Conservation (phyloP, 2,888 invertebrate genomes). For the Troilus luridus region DNA sequence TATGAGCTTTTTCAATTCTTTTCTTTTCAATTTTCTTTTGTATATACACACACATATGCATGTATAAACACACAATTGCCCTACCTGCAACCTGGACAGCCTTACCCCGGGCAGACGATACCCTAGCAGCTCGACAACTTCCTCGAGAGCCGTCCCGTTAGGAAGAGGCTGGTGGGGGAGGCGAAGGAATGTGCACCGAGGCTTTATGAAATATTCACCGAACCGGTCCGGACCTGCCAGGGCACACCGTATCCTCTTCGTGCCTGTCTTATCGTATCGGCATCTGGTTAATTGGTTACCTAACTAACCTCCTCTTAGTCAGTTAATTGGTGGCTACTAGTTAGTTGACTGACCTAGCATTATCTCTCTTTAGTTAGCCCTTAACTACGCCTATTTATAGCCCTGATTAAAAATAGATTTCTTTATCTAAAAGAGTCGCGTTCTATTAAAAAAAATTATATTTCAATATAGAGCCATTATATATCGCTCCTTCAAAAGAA, state of each 20-base stretch:
- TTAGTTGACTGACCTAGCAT: not conserved
- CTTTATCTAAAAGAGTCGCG: too few relatives aligned
- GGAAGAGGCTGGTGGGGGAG: not conserved
- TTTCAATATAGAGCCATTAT: too few relatives aligned
- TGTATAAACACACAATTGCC: too few relatives aligned
- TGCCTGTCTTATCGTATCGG: not conserved
- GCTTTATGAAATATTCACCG: constrained; percentile 26
- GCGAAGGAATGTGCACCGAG: constrained; percentile 5
- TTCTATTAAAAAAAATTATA: too few relatives aligned
- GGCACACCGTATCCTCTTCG: not conserved
- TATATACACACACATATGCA: too few relatives aligned
- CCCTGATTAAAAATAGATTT: too few relatives aligned
- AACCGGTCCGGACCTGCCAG: not conserved
- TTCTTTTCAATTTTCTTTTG: too few relatives aligned
- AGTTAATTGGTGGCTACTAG: not conserved
- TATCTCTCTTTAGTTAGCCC: not conserved
- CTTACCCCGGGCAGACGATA: too few relatives aligned
- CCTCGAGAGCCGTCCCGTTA: not conserved
- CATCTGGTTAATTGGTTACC: constrained; percentile 9
- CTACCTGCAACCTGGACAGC: too few relatives aligned
- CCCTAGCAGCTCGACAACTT: too few relatives aligned
- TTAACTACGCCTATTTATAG: not conserved
- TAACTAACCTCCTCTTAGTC: not conserved
- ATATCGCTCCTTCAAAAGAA: too few relatives aligned
- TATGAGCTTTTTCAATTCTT: too few relatives aligned